These are phyloP conservation scores for Sparidentex hasta DNA, from an alignment of 2,797 vertebrate genomes.

Conservation along the genomic window DNA sequence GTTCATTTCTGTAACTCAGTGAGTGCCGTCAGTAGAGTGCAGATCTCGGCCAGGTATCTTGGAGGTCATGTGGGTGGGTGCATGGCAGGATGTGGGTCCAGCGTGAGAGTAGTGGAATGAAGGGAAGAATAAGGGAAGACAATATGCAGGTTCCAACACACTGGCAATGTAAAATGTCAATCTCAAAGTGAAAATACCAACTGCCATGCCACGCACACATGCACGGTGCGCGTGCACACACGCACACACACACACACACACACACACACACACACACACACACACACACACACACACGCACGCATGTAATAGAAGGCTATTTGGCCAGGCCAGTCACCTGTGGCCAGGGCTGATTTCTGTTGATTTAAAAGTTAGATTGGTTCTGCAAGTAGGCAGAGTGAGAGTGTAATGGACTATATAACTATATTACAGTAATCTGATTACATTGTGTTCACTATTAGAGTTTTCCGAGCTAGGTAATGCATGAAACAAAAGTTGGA, in stretches of 20 bases:
- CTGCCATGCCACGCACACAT: neutral
- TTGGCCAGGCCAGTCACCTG: constrained; percentile 81
- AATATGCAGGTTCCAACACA: too few relatives aligned
- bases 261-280: constrained; percentile 20
- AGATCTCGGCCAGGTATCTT: too few relatives aligned
- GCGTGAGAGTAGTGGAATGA: too few relatives aligned
- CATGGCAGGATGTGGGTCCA: too few relatives aligned
- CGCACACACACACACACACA: constrained; percentile 7
- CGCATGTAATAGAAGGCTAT: constrained; percentile 64
- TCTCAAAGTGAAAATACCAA: too few relatives aligned
- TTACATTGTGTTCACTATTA: neutral
- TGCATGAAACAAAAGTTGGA: neutral
- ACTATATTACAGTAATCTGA: constrained; percentile 29
- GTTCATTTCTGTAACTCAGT: neutral
- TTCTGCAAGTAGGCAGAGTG: constrained; percentile 44
- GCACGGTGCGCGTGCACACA: too few relatives aligned
- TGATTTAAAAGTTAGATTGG: constrained; percentile 85
- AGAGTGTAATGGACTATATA: constrained; percentile 39
- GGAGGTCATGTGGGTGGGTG: too few relatives aligned
- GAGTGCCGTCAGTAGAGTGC: too few relatives aligned
- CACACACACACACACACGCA: constrained; percentile 33
- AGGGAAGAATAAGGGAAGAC: too few relatives aligned
- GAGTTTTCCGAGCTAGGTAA: neutral
- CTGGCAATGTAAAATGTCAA: too few relatives aligned
- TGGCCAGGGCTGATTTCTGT: constrained; percentile 76